phyloP scores from a whole-genome alignment of 2,113 vertebrate species.

The Dendrocopos noguchii region DNA sequence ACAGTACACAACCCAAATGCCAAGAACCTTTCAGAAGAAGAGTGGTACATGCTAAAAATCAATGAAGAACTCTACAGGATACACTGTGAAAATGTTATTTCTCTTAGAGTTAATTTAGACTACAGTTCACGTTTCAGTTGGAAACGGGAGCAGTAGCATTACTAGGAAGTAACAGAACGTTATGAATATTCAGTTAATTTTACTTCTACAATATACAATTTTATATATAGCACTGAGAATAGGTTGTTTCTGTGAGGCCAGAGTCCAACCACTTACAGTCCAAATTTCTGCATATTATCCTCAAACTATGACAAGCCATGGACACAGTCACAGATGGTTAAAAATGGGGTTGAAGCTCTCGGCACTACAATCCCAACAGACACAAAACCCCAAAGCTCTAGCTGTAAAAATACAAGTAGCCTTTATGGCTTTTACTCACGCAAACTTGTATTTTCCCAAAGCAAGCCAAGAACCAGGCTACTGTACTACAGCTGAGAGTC shows the following conservation, averaged over 20 bases:
- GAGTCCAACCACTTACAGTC: conserved; percentile 61
- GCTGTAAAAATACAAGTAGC: not conserved
- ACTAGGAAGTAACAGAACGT: conserved; percentile 75
- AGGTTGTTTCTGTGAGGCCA: conserved; percentile 67
- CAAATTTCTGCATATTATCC: conserved; percentile 68
- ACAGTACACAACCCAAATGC: conserved; percentile 14
- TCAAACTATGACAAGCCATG: conserved; percentile 34
- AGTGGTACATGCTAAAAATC: conserved; percentile 19
- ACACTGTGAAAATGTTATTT: conserved; percentile 65
- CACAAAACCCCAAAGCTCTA: not conserved
- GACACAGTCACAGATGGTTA: conserved; percentile 61
- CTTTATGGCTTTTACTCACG: conserved; percentile 8
- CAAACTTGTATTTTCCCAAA: conserved; percentile 17
- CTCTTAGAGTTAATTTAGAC: conserved; percentile 70
- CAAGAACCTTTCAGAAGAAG: conserved; percentile 14
- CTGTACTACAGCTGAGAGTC: conserved; percentile 38
- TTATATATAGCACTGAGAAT: conserved; percentile 70
- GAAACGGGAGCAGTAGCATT: conserved; percentile 69
- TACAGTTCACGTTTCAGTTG: conserved; percentile 75
- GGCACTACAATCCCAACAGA: not conserved
- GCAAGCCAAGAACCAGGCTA: conserved; percentile 32
- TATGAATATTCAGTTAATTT: conserved; percentile 84
- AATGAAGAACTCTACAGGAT: conserved; percentile 50
- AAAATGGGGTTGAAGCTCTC: conserved; percentile 43
- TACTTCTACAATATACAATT: conserved; percentile 71